Evolutionary conservation across 2,888 invertebrate genomes (phyloP).

Genomic region (Orthonychiurus folsomi): DNA sequence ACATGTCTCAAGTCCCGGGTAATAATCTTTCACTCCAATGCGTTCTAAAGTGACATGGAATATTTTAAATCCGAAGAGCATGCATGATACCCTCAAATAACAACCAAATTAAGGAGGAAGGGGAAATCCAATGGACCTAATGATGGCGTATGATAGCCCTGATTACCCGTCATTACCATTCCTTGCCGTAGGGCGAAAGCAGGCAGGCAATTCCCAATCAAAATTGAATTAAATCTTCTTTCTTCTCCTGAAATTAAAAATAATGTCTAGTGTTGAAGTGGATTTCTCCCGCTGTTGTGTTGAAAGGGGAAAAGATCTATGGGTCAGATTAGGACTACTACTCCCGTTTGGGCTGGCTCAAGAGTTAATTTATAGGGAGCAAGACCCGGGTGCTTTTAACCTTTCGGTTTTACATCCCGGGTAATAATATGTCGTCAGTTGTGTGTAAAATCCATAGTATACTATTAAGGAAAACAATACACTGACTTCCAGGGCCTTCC

Average conservation of each 20-base stretch:
- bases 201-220: background rate
- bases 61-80: too few species aligned
- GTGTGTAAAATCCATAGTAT: background rate
- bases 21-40: background rate
- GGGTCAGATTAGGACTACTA: background rate
- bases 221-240: background rate
- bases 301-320: background rate
- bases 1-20: background rate
- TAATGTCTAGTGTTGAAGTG: background rate
- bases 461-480: background rate
- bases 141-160: too few species aligned
- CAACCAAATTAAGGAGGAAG: too few species aligned
- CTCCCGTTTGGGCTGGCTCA: too few species aligned
- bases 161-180: background rate
- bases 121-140: too few species aligned
- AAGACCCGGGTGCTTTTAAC: background rate
- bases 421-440: background rate
- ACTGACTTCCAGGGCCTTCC: background rate
- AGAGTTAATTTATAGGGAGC: background rate
- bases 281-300: background rate
- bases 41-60: background rate
- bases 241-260: background rate
- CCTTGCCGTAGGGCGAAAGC: background rate
- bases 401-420: background rate
- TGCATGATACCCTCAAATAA: too few species aligned